These are phyloP conservation scores for Delphinus delphis DNA, from an alignment of 2,113 vertebrate species.

Conservation along the genomic window DNA sequence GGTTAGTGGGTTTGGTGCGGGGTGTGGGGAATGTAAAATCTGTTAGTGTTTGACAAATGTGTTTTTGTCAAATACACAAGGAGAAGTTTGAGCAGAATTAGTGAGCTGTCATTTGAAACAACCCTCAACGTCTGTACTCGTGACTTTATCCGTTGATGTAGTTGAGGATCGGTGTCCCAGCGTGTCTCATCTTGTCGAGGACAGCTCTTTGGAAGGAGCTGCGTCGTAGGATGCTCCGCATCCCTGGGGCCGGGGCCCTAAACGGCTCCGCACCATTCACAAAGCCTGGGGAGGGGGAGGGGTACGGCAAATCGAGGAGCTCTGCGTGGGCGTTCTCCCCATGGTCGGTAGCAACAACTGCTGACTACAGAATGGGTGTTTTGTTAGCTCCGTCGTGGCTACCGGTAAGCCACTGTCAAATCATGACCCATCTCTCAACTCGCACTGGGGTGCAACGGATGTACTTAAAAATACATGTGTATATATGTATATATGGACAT, in stretches of 20 bases:
- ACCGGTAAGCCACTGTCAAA: not conserved
- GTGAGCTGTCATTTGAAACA: not conserved
- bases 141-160: not conserved
- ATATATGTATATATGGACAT: not conserved
- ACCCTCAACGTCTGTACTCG: not conserved
- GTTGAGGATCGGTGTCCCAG: not conserved
- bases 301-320: not conserved
- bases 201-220: no score
- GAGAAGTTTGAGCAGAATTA: not conserved
- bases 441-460: no score
- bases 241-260: not conserved
- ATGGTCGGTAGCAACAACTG: not conserved
- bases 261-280: no score
- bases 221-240: not conserved
- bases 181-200: not conserved
- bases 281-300: not conserved
- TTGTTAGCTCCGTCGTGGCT: not conserved
- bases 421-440: no score
- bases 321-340: accelerated
- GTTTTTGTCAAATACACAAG: not conserved
- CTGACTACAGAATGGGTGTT: not conserved
- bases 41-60: not conserved
- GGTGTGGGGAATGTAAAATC: not conserved
- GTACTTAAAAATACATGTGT: not conserved
- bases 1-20: not conserved